These are phyloP conservation scores for Eulemur macaco DNA, from an alignment of 2,113 vertebrate genomes.

Conservation along the genomic window DNA sequence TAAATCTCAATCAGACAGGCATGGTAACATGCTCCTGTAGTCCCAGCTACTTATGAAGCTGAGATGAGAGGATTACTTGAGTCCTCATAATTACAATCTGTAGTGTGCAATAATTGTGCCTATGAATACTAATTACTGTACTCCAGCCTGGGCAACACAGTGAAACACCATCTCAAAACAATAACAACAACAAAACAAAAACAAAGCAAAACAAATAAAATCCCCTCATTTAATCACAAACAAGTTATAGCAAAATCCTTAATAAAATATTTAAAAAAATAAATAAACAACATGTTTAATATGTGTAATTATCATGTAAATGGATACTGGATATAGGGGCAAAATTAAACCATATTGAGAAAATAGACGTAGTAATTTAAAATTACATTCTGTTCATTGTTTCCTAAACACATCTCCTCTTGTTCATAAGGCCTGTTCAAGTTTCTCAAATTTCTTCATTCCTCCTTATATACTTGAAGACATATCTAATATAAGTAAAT, in stretches of 20 bases:
- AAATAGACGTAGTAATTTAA: not conserved
- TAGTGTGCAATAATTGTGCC: not conserved
- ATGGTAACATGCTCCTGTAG: not conserved
- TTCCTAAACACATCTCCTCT: not conserved
- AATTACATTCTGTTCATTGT: not conserved
- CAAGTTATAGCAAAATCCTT: not conserved
- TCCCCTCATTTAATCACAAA: not conserved
- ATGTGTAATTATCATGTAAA: not conserved
- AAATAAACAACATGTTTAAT: not conserved
- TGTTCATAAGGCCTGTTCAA: not conserved
- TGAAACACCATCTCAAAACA: not conserved
- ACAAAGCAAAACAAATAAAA: no score
- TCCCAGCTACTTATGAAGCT: not conserved
- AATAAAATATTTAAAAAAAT: slow-evolving; percentile 9
- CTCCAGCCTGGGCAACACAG: not conserved
- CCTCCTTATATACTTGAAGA: not conserved
- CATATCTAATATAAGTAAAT: not conserved
- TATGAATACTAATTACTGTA: not conserved
- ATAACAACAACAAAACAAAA: not conserved
- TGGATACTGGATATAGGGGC: not conserved
- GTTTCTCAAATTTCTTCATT: not conserved
- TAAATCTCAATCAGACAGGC: not conserved
- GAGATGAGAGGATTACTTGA: not conserved
- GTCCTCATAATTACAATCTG: not conserved
- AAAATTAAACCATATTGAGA: not conserved